Base-by-base conservation (phyloP, 2,113 vertebrate species). In the Athene noctua region DNA sequence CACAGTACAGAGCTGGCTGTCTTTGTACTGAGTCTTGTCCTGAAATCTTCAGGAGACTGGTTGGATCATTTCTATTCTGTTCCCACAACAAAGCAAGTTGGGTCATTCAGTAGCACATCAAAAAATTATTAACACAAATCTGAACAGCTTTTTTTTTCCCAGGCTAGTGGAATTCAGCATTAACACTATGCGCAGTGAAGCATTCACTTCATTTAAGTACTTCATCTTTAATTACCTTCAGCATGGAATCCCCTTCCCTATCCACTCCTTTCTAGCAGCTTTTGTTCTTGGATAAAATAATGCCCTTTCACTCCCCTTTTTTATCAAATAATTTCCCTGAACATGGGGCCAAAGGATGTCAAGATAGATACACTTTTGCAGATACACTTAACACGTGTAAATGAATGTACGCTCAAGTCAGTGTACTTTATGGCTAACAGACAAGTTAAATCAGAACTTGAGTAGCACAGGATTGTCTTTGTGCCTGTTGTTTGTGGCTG, bases 241-340 rank as follows among this genome's bases (percentile, higher is more conserved):
- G 47, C 26, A 40, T 52, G n/a, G 59, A 95, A 74, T 62, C 13
- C 2, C 51, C 15, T 85, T 91, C 75, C 36, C 40, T 85, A 74
- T 85, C 57, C n/a, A 77, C 90, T 93, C 88, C 71, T 51, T 96
- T 83, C 74, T 73, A 86, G 71, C 38, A 88, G 62, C 38, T 71
- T 81, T 94, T 75, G 36, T 30, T 82, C 85, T 92, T 61, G 95
- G 93, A 93, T 94, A 95, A 81, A 96, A 72, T 57, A 92, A 89
- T 52, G 34, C 15, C 47, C 29, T 81, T 90, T 91, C 73, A 78
- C 20, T 92, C 65, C 25, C 14, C 5, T 59, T 81, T 40, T 59
- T 81, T 40, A 65, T 77, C 81, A 96, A 80, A 93, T 36, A 44
- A 18, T 47, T 82, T 34, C 25, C 54, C 59, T 88, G 62, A 91